phyloP scores from a whole-genome alignment of 2,797 vertebrate genomes.

The Manis crassicaudata region DNA sequence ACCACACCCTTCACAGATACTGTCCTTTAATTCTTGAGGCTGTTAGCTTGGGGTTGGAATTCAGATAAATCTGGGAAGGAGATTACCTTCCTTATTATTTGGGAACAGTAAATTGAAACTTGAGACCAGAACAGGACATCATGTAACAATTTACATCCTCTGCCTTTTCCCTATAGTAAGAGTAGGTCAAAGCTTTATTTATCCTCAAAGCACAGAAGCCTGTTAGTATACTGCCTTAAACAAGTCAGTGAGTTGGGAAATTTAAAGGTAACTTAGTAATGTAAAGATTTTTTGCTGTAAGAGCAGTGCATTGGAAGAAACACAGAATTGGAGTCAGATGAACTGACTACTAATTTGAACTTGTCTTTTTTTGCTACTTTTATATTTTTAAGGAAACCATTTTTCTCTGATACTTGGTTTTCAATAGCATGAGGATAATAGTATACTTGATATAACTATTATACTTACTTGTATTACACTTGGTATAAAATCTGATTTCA shows the following conservation, averaged over 20 bases:
- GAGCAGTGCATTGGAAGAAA: not conserved
- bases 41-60: not conserved
- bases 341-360: not conserved
- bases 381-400: not conserved
- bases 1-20: not conserved
- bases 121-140: not conserved
- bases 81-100: constrained; percentile 13
- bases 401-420: constrained; percentile 12
- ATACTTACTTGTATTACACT: not conserved
- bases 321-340: not conserved
- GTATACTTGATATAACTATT: not conserved
- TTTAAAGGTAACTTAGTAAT: constrained; percentile 1
- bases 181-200: not conserved
- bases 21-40: not conserved
- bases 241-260: not conserved
- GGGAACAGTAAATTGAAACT: constrained; percentile 1
- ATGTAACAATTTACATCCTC: not conserved
- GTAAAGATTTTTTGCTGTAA: not conserved
- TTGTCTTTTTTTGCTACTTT: constrained; percentile 13
- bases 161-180: not conserved
- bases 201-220: not conserved
- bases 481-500: not conserved
- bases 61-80: not conserved
- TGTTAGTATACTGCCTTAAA: constrained; percentile 4
- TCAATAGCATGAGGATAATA: not conserved